Evolutionary conservation across 2,797 vertebrate species (phyloP), one percentile per base, ranked within the genome.

Genomic region (Clarias laeviceps): DNA sequence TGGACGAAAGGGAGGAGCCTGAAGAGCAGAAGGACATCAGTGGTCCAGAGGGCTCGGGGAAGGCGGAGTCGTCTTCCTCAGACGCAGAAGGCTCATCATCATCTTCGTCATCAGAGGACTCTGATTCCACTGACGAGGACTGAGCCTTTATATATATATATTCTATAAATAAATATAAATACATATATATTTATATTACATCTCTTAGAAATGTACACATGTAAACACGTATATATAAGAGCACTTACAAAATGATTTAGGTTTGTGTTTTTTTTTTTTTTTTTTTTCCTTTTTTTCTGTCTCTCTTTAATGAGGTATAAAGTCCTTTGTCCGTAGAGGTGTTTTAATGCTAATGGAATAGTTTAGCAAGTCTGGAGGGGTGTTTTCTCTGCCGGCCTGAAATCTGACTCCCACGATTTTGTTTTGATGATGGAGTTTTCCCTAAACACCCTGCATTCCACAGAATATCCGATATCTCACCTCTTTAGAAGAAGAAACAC

Each of bases 111-210:
- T 97, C 97, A 2, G 97, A 97, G 87, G 96, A 98, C 90, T 98
- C 98, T 50, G 97, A 98, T 92, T 99, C 98, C 80, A 98, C 97
- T 9, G 97, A 98, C 87, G 97, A 98, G 95, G 97, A 99, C 95
- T 99, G 96, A 99, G 90, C 85, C 91, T 87, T 90, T 91, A 88
- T 90, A 89, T 91, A 66, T 56, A 62, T 45, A 37, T 37, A 40
- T 91, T 91, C 93, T 93, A 92, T 94, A 93, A 94, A 93, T 93
- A 93, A 93, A 94, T 93, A 94, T 89, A 93, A 94, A 93, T 93
- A 93, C 93, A 94, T 93, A 94, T 95, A 96, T 95, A 95, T 95
- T 95, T 96, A 94, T 96, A 94, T 50, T 88, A 94, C 92, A 94
- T 94, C 92, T 94, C 94, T 94, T 90, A 87, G 88, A 91, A 89